Evolutionary conservation across 2,797 vertebrate species (phyloP), one percentile per base, ranked within the genome.

Genomic region (Anisognathus igniventris): DNA sequence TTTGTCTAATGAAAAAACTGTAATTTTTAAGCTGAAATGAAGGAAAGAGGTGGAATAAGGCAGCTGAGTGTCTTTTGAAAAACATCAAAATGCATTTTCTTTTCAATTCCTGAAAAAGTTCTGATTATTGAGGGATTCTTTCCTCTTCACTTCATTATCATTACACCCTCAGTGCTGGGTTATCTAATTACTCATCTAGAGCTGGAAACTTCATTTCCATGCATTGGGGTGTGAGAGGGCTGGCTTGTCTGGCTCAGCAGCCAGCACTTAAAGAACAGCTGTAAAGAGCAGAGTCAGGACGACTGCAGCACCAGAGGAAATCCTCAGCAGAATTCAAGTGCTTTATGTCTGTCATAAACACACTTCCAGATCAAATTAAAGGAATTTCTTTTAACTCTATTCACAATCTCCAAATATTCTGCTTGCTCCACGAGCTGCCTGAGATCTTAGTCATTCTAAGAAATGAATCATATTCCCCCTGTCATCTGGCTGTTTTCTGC

Each of bases 381-480:
- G 92, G 77, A 77, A 94, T 91, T 80, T 93, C 96, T 88, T 84
- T 96, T 80, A 79, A 80, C 75, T 91, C 68, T 73, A 33, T 92
- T 83, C 84, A 66, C 86, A 65, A 30, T 58, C 91, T 94, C 92
- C 89, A 89, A 95, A 95, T 93, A 90, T 21, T 31, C 30, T 3
- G 39, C 92, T 96, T 3, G 39, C 92, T 96, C 94, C 77, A 90
- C 83, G 88, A 97, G 90, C 73, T 68, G 92, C 62, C 82, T 30
- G 85, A 90, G 93, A 96, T 97, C 91, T 96, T 91, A 96, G 96
- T 93, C 89, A 96, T 96, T 91, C 90, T 88, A 80, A 96, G 95
- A 94, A 95, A 97, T 97, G 91, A 97, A 97, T 97, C 94, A 95
- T 95, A 92, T 91, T 94, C 96, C 67, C 79, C 93, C 66, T 92